A percentile compares a stretch with the other conserved stretches of the same genome.
Evolutionary conservation across 2,113 vertebrate genomes (phyloP).

Genomic region (Abramis brama): DNA sequence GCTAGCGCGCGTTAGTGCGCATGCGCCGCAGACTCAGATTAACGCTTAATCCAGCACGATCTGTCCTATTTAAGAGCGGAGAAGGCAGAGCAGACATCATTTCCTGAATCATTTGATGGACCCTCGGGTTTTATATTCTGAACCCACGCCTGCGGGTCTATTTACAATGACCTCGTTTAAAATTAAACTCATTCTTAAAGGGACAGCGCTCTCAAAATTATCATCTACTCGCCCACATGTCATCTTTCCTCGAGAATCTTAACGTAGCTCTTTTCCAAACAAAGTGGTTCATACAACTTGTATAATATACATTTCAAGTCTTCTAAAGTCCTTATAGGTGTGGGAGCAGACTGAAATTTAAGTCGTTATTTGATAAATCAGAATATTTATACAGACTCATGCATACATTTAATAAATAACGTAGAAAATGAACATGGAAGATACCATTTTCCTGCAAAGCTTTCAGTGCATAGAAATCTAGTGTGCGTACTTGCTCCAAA

Average conservation of each 20-base stretch:
- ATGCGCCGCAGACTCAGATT: constrained; percentile 49
- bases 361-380: background rate
- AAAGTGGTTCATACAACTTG: background rate
- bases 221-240: background rate
- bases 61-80: constrained; percentile 36
- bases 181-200: constrained; percentile 4
- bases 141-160: background rate
- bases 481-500: background rate
- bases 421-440: background rate
- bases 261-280: background rate
- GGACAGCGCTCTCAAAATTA: background rate
- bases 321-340: background rate
- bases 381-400: background rate
- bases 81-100: constrained; percentile 3
- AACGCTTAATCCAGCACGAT: constrained; percentile 44
- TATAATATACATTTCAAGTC: background rate
- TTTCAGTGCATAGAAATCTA: background rate
- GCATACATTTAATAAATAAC: background rate
- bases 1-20: background rate
- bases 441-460: background rate
- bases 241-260: background rate
- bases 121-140: background rate
- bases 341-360: background rate
- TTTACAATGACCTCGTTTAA: constrained; percentile 4
- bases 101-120: constrained; percentile 1